Base-by-base conservation (phyloP, 2,888 invertebrate species). In the Cosmia pyralina region DNA sequence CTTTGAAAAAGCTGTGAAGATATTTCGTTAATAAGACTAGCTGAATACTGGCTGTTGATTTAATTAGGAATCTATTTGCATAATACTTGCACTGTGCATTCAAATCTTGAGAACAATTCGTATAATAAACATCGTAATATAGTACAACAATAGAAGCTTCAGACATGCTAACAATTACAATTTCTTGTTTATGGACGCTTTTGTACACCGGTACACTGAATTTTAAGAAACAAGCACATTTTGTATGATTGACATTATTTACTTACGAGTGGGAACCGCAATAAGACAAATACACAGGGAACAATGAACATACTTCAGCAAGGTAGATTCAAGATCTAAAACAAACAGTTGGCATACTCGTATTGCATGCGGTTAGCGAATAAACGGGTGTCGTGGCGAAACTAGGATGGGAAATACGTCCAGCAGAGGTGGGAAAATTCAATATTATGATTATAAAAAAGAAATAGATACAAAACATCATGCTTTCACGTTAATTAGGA, bases 131-230 rank as follows among this genome's bases (percentile, higher is more conserved):
- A 22, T 64, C 17, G 53, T 44, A 69, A 57, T 55, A 66, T 19
- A 83, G n/a, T 50, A 34, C 8, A 57, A 79, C 63, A 83, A 67
- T 69, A 69, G 50, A 66, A 68, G 58, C 22, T 50, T 60, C 57
- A 70, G 19, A 17, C 10, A 22, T 41, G 17, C 10, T 66, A 22
- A 57, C 28, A 67, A 53, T 73, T 48, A 48, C 6, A 79, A 10
- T 74, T 66, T 78, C 48, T n/a, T 57, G 46, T 69, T 68, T 38
- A 57, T 48, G 13, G 4, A 48, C 13, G 48, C 28, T 55, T 64
- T 70, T 58, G 53, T 46, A 58, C 15, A 65, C 44, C 38, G 11
- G 22, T 44, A 44, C 17, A 50, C 6, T 65, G 58, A 62, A 52
- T 62, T 68, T 58, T 38, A 57, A 65, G 22, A 48, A 53, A 44